phyloP scores from a whole-genome alignment of 2,797 vertebrate species.

The Garrulus glandarius region DNA sequence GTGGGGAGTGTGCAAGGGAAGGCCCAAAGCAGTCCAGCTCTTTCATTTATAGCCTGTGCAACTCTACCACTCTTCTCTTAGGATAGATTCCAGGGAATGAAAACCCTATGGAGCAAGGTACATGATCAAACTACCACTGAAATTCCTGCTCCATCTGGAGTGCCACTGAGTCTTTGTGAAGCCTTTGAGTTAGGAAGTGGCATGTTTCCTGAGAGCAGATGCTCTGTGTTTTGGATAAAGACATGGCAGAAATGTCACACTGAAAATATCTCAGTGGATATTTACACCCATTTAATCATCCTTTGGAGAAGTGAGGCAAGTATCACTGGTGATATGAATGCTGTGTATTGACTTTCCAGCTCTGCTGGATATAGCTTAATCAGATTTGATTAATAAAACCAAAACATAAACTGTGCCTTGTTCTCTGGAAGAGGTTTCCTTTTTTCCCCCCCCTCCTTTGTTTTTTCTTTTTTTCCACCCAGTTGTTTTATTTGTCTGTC shows the following conservation, averaged over 20 bases:
- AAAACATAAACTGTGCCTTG: neutral
- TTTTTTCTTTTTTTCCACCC: neutral
- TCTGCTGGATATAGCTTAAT: neutral
- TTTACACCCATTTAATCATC: neutral
- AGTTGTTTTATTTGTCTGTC: neutral
- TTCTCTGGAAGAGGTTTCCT: neutral
- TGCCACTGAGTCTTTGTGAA: neutral
- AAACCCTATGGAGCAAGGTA: neutral
- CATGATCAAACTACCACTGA: neutral
- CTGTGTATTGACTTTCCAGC: neutral
- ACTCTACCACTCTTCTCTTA: neutral
- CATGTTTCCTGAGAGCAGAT: neutral
- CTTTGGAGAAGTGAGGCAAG: neutral
- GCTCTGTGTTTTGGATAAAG: neutral
- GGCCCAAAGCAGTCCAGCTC: neutral
- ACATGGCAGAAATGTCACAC: neutral
- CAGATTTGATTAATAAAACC: neutral
- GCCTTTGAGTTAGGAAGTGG: neutral
- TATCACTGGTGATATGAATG: neutral
- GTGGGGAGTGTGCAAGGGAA: neutral
- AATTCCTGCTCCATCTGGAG: conserved; percentile 8
- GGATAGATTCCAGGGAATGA: neutral
- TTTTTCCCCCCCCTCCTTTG: rapidly evolving
- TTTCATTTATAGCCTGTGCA: neutral
- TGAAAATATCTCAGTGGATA: neutral